These are phyloP conservation scores for Acanthaster planci DNA, from an alignment of 35 echinoderm and acorn worm genomes.

Conservation along the genomic window DNA sequence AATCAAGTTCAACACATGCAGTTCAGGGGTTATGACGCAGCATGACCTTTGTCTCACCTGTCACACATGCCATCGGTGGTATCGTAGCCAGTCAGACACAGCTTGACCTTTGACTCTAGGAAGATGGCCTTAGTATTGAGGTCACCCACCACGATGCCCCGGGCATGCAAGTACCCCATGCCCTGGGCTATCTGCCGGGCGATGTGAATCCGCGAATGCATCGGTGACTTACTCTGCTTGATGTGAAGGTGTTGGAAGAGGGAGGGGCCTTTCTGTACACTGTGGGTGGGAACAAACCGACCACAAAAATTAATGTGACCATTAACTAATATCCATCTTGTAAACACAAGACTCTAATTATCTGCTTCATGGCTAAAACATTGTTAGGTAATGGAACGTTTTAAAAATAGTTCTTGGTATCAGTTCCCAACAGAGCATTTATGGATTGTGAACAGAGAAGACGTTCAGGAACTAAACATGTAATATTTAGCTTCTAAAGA, in stretches of 20 bases:
- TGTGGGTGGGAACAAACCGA: conserved; percentile 34
- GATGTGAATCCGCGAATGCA: conserved; percentile 65
- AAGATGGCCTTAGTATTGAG: conserved; percentile 71
- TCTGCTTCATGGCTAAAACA: too few species aligned
- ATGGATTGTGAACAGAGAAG: too few species aligned
- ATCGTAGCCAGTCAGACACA: conserved; percentile 72
- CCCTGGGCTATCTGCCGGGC: conserved; percentile 82
- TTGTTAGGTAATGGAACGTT: too few species aligned
- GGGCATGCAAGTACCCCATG: conserved; percentile 86
- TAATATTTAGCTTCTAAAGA: too few species aligned
- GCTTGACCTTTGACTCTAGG: conserved; percentile 90
- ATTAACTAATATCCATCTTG: too few species aligned
- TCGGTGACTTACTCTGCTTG: conserved; percentile 49
- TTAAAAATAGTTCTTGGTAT: too few species aligned
- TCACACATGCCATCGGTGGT: conserved; percentile 60
- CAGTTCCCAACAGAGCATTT: too few species aligned
- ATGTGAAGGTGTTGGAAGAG: conserved; percentile 78
- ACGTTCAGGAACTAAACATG: too few species aligned
- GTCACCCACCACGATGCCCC: conserved; percentile 75
- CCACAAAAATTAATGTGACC: too few species aligned
- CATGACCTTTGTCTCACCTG: conserved; percentile 18
- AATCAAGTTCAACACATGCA: too few species aligned
- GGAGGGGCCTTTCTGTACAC: conserved; percentile 88
- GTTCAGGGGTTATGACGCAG: too few species aligned
- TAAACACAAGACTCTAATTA: too few species aligned